These are phyloP conservation scores for Drosophila infuscata DNA, from an alignment of 2,888 invertebrate species.

Conservation along the genomic window DNA sequence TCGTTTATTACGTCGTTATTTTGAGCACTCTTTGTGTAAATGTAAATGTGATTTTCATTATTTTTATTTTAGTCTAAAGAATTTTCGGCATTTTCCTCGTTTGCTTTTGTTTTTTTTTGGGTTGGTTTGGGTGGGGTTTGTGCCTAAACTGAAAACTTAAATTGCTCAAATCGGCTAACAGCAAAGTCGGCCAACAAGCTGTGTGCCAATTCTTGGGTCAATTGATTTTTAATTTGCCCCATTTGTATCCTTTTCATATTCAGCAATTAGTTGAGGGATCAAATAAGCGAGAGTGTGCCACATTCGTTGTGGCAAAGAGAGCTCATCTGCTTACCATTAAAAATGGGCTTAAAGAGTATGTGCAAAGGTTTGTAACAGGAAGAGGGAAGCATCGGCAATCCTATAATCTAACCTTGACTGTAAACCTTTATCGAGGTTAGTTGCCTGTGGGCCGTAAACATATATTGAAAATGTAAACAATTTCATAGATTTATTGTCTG, in stretches of 20 bases:
- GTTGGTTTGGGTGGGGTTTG: background rate
- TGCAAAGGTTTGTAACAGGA: too few relatives aligned
- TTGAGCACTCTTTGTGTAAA: slow-evolving; percentile 30
- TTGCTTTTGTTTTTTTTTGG: background rate
- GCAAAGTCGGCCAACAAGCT: slow-evolving; percentile 24
- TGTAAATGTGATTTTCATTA: slow-evolving; percentile 53
- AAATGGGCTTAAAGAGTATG: too few relatives aligned
- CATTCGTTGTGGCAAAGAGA: background rate
- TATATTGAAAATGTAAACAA: slow-evolving; percentile 38
- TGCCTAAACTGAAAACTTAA: slow-evolving; percentile 11
- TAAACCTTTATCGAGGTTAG: slow-evolving; percentile 45
- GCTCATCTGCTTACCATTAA: too few relatives aligned
- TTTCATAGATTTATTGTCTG: slow-evolving; percentile 37
- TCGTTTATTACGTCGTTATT: slow-evolving; percentile 68
- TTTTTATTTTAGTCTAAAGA: slow-evolving; percentile 49
- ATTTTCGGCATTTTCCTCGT: slow-evolving; percentile 49
- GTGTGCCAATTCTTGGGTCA: slow-evolving; percentile 24
- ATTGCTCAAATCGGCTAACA: slow-evolving; percentile 8
- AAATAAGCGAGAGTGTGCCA: background rate
- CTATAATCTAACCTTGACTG: background rate
- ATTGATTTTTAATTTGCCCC: slow-evolving; percentile 37
- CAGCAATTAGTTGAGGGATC: background rate
- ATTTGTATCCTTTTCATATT: background rate
- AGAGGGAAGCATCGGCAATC: too few relatives aligned
- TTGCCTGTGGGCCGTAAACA: slow-evolving; percentile 28